Conservation (phyloP, 1,140 invertebrate species). For the Panonychus citri region DNA sequence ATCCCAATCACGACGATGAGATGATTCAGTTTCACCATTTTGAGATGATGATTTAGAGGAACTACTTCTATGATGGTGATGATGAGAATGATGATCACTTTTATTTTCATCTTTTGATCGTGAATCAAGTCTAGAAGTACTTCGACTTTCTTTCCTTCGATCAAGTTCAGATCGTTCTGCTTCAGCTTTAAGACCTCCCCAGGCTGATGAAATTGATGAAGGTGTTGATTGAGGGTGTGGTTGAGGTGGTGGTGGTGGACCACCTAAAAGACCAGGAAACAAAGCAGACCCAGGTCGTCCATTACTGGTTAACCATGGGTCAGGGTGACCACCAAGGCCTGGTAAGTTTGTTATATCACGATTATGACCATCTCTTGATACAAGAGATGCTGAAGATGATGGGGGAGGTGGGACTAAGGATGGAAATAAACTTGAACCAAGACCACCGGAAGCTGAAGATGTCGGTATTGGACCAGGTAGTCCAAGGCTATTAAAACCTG, state of each 20-base stretch:
- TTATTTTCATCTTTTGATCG: neutral
- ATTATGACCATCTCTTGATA: neutral
- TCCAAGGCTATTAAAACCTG: neutral
- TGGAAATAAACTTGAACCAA: neutral
- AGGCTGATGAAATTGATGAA: conserved; percentile 16
- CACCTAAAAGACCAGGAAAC: neutral
- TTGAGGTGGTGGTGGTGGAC: neutral
- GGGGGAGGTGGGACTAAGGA: neutral
- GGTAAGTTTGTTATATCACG: neutral
- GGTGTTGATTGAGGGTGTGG: conserved; percentile 20
- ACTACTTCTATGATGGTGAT: neutral
- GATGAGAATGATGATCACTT: neutral
- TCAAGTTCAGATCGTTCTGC: conserved; percentile 10
- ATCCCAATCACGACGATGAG: neutral
- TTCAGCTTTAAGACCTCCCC: conserved; percentile 16
- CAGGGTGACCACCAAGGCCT: neutral
- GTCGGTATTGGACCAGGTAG: no score
- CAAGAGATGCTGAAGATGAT: neutral
- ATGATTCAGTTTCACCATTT: neutral
- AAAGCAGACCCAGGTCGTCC: no score
- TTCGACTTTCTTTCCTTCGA: neutral
- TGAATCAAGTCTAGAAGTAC: neutral
- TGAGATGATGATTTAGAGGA: neutral
- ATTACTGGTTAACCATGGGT: neutral
- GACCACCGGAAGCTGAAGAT: neutral